Evolutionary conservation across 2,113 vertebrate species (phyloP).

Genomic region (Psilopsiagon aurifrons): DNA sequence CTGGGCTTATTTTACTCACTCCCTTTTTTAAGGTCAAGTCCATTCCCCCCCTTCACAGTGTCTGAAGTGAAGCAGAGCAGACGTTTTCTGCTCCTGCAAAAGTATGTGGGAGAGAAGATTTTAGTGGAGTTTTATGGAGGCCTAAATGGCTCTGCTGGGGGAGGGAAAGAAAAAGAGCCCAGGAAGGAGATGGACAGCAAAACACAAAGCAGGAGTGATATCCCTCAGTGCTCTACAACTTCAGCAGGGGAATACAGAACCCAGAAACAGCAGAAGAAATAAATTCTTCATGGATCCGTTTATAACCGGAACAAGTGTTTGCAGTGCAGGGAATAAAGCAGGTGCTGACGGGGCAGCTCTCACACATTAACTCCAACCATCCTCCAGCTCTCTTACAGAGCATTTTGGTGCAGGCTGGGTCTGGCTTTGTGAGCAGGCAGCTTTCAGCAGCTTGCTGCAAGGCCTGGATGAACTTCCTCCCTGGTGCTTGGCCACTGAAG

Average conservation of each 20-base stretch:
- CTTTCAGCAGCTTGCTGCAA: not conserved
- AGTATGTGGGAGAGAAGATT: conserved; percentile 51
- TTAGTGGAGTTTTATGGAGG: conserved; percentile 66
- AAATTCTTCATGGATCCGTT: conserved; percentile 43
- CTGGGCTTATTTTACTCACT: conserved; percentile 27
- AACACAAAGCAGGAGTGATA: conserved; percentile 36
- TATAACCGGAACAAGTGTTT: conserved; percentile 33
- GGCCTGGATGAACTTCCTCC: not conserved
- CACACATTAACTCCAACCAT: not conserved
- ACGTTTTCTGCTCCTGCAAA: conserved; percentile 22
- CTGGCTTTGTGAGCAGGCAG: not conserved
- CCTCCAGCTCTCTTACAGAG: not conserved
- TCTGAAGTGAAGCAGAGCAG: conserved; percentile 15
- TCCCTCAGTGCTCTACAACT: not conserved
- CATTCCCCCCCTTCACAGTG: not conserved
- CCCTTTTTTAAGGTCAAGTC: not conserved
- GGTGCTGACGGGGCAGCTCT: not conserved
- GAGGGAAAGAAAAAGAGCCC: conserved; percentile 39
- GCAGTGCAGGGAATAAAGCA: conserved; percentile 4
- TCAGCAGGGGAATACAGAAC: conserved; percentile 5
- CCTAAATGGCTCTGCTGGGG: conserved; percentile 53
- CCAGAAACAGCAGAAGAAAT: conserved; percentile 41
- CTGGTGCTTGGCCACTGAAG: not conserved
- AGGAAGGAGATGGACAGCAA: conserved; percentile 54
- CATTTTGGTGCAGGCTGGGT: not conserved